Percentiles rank a stretch among this genome's conserved stretches.
Evolutionary conservation across 2,797 vertebrate genomes (phyloP).

Genomic region (Sebastolobus alascanus): DNA sequence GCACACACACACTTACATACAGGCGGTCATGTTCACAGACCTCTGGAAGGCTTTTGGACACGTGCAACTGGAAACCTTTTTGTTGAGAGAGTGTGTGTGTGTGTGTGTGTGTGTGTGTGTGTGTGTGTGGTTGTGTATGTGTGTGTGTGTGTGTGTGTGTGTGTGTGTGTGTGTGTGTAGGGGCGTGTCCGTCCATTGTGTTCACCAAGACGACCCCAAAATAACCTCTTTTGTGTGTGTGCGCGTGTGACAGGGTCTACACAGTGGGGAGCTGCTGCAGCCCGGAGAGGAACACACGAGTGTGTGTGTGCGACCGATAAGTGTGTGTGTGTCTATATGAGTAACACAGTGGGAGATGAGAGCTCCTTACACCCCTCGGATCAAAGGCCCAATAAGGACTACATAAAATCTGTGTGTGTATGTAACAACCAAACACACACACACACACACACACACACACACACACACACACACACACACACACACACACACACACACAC

Average conservation of each 20-base stretch:
- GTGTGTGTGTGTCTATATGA: conserved; percentile 20
- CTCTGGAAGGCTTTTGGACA: conserved; percentile 43
- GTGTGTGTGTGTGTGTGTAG: not conserved
- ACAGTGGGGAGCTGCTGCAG: conserved; percentile 51
- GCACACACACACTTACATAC: conserved; percentile 27
- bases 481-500: conserved; percentile 4
- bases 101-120: not conserved
- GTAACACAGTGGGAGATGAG: conserved; percentile 67
- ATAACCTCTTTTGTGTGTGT: conserved; percentile 60
- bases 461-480: conserved; percentile 3
- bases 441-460: not conserved
- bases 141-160: conserved; percentile 9
- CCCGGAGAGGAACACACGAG: conserved; percentile 1
- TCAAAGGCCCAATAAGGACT: conserved; percentile 65
- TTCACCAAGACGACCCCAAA: conserved; percentile 53
- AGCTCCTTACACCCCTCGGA: conserved; percentile 63
- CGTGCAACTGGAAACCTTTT: conserved; percentile 28
- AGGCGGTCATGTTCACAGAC: conserved; percentile 32
- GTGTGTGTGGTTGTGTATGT: too few species aligned
- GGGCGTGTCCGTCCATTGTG: conserved; percentile 53
- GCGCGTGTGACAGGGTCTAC: conserved; percentile 32
- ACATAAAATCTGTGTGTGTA: conserved; percentile 30
- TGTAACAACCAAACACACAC: not conserved
- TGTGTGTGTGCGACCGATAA: conserved; percentile 10
- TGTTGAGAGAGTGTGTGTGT: conserved; percentile 2